Percentiles rank a stretch among this genome's conserved stretches.
Conservation (phyloP, 2,888 invertebrate genomes). For the Oligia latruncula region DNA sequence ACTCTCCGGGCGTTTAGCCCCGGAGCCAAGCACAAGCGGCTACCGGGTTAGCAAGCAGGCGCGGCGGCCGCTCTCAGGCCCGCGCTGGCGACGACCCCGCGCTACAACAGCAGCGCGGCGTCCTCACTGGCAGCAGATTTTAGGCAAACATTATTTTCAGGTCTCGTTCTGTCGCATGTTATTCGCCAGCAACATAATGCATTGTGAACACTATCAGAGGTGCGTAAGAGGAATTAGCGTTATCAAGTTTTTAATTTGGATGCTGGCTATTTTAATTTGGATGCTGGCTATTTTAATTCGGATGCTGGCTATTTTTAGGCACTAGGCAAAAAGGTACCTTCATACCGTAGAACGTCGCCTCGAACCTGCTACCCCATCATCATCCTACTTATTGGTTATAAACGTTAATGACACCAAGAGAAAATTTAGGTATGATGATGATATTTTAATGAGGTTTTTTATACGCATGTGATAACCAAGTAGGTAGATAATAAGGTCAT, state of each 20-base stretch:
- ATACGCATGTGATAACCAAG: slow-evolving; percentile 20
- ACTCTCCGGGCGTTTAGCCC: slow-evolving; percentile 87
- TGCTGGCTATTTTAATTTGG: slow-evolving; percentile 70
- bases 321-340: slow-evolving; percentile 72
- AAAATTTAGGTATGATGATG: slow-evolving; percentile 41
- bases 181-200: slow-evolving; percentile 77
- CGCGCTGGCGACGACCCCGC: slow-evolving; percentile 67
- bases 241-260: slow-evolving; percentile 69
- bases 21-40: slow-evolving; percentile 90
- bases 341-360: slow-evolving; percentile 71
- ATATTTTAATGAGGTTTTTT: slow-evolving; percentile 19
- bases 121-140: slow-evolving; percentile 72
- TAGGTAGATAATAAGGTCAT: slow-evolving; percentile 21
- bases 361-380: slow-evolving; percentile 76
- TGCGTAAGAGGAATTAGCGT: slow-evolving; percentile 77
- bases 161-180: slow-evolving; percentile 74
- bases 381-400: slow-evolving; percentile 56
- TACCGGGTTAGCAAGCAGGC: slow-evolving; percentile 89
- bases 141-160: slow-evolving; percentile 73
- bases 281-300: slow-evolving; percentile 71
- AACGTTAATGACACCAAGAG: slow-evolving; percentile 48
- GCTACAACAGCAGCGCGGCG: slow-evolving; percentile 42
- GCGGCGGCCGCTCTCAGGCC: slow-evolving; percentile 81
- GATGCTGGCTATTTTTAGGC: slow-evolving; percentile 69
- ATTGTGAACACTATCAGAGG: slow-evolving; percentile 73